phyloP scores from a whole-genome alignment of 92 coral and sea anemone genomes.

The Heteractis magnifica region DNA sequence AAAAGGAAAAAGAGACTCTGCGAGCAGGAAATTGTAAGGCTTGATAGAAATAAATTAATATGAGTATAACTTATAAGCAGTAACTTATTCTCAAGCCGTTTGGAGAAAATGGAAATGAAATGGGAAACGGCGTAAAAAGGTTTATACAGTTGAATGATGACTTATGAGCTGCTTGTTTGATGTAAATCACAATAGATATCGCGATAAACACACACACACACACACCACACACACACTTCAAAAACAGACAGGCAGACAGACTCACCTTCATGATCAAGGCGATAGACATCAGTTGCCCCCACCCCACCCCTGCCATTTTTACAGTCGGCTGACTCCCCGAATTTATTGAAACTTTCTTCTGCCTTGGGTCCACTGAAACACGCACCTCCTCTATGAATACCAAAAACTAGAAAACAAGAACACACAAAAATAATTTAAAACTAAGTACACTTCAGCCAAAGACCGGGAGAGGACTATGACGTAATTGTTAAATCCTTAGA shows the following conservation, averaged over 20 bases:
- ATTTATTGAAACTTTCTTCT: conserved; percentile 62
- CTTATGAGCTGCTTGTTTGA: no score
- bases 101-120: no score
- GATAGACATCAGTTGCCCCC: conserved; percentile 73
- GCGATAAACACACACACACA: no score
- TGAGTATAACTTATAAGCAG: no score
- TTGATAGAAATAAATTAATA: no score
- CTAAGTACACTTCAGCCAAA: not conserved
- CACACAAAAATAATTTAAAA: not conserved
- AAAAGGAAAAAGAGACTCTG: not conserved
- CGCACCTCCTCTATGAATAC: conserved; percentile 89
- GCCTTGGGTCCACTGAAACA: conserved; percentile 81
- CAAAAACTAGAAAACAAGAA: conserved; percentile 64
- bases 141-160: no score
- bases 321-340: conserved; percentile 77
- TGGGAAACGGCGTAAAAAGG: no score
- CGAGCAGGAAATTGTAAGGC: no score
- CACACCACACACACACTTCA: no score
- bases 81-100: no score
- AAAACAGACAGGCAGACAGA: not conserved
- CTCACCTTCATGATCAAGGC: conserved; percentile 68
- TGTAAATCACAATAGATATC: no score
- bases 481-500: not conserved
- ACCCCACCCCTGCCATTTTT: conserved; percentile 75
- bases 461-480: not conserved